Conservation (phyloP, 2,797 vertebrate genomes). For the Lycodopsis pacificus region DNA sequence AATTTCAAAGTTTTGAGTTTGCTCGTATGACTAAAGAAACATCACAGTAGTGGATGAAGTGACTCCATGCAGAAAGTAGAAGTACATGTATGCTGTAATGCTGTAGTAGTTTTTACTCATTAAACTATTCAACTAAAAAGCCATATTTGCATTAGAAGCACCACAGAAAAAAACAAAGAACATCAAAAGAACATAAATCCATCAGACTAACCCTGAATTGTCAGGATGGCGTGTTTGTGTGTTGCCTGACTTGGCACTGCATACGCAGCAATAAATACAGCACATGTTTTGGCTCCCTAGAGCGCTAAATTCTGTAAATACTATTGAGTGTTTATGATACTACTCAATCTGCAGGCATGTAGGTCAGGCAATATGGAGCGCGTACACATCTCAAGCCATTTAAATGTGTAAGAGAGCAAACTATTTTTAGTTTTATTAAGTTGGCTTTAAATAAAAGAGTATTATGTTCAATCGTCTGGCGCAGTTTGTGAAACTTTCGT, state of each 20-base stretch:
- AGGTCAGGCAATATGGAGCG: conserved; percentile 57
- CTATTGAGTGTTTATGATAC: conserved; percentile 64
- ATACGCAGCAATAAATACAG: conserved; percentile 42
- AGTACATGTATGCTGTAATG: neutral
- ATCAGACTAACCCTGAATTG: neutral
- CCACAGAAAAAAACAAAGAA: neutral
- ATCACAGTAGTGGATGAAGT: neutral
- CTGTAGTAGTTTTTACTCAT: neutral
- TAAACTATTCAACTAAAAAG: neutral
- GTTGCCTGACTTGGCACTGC: conserved; percentile 39
- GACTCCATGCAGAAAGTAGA: neutral
- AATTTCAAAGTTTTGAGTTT: neutral
- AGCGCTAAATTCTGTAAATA: conserved; percentile 52
- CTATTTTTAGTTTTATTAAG: conserved; percentile 71
- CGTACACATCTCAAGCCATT: conserved; percentile 13
- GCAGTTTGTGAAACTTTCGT: conserved; percentile 32
- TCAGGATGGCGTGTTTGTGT: neutral
- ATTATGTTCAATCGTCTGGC: conserved; percentile 54
- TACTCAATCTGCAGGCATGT: conserved; percentile 45
- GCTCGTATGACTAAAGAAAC: too few relatives aligned
- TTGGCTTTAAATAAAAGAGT: conserved; percentile 47
- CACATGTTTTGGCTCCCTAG: conserved; percentile 35
- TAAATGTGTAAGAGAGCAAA: conserved; percentile 37
- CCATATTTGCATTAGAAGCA: neutral
- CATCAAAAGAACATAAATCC: neutral